Conservation (phyloP, 2,888 invertebrate species). For the Lasioglossum villosulum region DNA sequence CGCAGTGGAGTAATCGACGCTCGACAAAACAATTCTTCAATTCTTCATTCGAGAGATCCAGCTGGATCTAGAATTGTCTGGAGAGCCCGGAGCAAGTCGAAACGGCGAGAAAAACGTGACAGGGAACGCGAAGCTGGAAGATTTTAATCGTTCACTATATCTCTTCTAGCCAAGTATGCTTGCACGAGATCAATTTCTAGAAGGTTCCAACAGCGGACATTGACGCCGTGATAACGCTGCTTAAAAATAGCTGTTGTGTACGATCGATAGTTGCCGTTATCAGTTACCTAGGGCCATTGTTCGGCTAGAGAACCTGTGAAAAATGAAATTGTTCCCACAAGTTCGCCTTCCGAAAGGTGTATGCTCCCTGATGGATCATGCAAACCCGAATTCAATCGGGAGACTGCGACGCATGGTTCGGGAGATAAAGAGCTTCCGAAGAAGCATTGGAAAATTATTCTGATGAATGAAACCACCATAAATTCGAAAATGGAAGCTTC, state of each 20-base stretch:
- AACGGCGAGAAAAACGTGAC: not conserved
- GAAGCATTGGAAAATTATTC: not conserved
- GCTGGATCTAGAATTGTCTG: conserved; percentile 8
- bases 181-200: not conserved
- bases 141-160: conserved; percentile 40
- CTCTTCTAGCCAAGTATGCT: conserved; percentile 1
- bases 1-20: not conserved
- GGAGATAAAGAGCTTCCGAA: not conserved
- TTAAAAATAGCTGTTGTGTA: conserved; percentile 46
- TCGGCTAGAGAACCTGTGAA: conserved; percentile 2
- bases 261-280: conserved; percentile 60
- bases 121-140: conserved; percentile 9
- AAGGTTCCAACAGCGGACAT: conserved; percentile 6
- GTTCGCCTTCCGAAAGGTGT: not conserved
- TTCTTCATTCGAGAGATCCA: not conserved
- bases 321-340: not conserved
- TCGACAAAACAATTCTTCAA: not conserved
- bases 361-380: not conserved
- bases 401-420: not conserved
- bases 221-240: conserved; percentile 50
- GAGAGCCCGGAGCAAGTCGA: conserved; percentile 6
- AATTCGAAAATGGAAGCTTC: too few species aligned
- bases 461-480: too few species aligned
- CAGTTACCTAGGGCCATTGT: conserved; percentile 36
- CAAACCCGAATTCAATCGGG: not conserved